Conservation (phyloP, 2,797 vertebrate genomes). For the Characodon lateralis region DNA sequence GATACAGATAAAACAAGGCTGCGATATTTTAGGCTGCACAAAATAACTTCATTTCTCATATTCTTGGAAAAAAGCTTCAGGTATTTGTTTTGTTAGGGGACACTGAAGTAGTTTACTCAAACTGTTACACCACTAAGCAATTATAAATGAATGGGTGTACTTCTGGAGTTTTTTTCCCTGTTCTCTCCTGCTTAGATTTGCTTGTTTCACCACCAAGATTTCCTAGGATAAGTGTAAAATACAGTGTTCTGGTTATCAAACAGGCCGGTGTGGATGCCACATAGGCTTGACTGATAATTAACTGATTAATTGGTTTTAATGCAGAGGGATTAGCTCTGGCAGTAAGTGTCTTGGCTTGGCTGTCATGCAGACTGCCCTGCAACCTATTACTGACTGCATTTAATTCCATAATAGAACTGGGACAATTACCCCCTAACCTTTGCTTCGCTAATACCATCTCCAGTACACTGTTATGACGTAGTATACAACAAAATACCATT, state of each 20-base stretch:
- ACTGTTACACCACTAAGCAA: slow-evolving; percentile 5
- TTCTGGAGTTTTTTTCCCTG: background rate
- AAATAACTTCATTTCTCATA: slow-evolving; percentile 14
- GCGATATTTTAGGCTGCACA: slow-evolving; percentile 22
- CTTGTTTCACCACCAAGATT: background rate
- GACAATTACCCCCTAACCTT: slow-evolving; percentile 71
- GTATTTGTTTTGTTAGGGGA: slow-evolving; percentile 24
- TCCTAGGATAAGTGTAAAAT: background rate
- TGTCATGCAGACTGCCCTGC: slow-evolving; percentile 7
- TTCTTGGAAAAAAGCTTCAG: slow-evolving; percentile 13
- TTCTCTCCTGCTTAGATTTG: background rate
- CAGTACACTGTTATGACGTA: slow-evolving; percentile 33
- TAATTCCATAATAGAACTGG: slow-evolving; percentile 51
- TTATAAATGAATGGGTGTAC: slow-evolving; percentile 15
- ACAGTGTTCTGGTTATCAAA: slow-evolving; percentile 12
- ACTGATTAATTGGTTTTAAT: slow-evolving; percentile 56
- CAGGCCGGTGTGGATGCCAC: slow-evolving; percentile 3
- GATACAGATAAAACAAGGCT: slow-evolving; percentile 17
- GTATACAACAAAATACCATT: slow-evolving; percentile 70
- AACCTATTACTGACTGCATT: slow-evolving; percentile 37
- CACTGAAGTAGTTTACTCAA: slow-evolving; percentile 23
- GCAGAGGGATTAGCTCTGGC: slow-evolving; percentile 35
- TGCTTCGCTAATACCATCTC: slow-evolving; percentile 61
- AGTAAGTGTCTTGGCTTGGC: slow-evolving; percentile 41
- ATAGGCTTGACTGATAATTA: slow-evolving; percentile 38